A percentile compares a stretch with the other conserved stretches of the same genome.
Evolutionary conservation across 2,113 vertebrate species (phyloP).

Genomic region (Megaleporinus macrocephalus): DNA sequence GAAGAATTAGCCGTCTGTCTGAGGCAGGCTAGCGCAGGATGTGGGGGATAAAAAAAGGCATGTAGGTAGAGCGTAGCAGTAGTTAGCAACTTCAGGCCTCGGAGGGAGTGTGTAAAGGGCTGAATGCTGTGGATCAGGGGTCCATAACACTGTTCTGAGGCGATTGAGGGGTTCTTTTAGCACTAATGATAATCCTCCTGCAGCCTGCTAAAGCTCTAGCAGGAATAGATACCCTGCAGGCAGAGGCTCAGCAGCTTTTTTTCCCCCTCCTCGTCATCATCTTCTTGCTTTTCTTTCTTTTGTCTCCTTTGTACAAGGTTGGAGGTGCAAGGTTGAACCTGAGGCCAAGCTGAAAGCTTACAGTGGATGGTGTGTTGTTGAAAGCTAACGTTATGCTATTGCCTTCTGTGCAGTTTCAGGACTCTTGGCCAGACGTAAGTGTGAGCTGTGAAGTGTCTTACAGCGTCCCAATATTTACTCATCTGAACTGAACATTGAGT

Average conservation of each 20-base stretch:
- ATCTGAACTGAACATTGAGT: too few species aligned
- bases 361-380: not conserved
- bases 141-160: not conserved
- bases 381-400: not conserved
- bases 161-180: slow-evolving; percentile 2
- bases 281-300: not conserved
- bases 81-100: not conserved
- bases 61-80: not conserved
- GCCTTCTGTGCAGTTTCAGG: not conserved
- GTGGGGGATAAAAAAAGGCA: not conserved
- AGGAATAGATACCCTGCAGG: slow-evolving; percentile 13
- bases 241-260: slow-evolving; percentile 13
- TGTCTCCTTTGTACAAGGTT: not conserved
- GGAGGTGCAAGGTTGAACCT: not conserved
- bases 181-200: slow-evolving; percentile 20
- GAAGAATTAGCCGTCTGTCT: slow-evolving; percentile 19
- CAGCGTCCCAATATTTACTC: too few species aligned
- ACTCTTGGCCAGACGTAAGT: not conserved
- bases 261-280: not conserved
- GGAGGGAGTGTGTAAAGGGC: not conserved
- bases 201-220: not conserved
- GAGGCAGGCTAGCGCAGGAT: not conserved
- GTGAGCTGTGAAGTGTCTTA: not conserved
- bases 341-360: not conserved
- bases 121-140: not conserved